Base-by-base conservation (phyloP, 2,888 invertebrate genomes). In the Lycia hirtaria region DNA sequence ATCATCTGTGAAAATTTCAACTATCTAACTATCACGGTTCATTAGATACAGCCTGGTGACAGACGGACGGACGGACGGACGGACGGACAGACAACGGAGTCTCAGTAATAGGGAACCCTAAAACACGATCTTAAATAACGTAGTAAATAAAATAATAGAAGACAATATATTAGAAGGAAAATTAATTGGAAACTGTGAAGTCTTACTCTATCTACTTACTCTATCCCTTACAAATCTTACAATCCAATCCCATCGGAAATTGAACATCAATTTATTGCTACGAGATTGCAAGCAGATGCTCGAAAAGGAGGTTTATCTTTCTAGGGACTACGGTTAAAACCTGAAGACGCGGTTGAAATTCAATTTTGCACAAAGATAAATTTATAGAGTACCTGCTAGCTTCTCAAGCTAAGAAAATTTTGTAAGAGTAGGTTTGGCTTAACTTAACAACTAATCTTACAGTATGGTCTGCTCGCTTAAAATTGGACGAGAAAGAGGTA, bases 241-340 rank as follows among this genome's bases (percentile, higher is more conserved):
- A 22, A 38, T 38, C 45, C 38, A 53, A 32, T 53, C 38, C 38
- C 12, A 45, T 45, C 38, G 53, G 53, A 53, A 53, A 53, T 53
- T 38, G 53, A 30, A 38, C 45, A 53, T 53, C 38, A 45, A 53
- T 53, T 53, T 53, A 53, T 53, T 7, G 45, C 22, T 53, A 38
- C 24, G 30, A 37, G 19, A 53, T 53, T 45, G 32, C 45, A 47
- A 53, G 40, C 38, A 53, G 45, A 30, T 10, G 38, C 17, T 53
- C 24, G 40, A 40, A 53, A 53, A 43, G 28, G 52, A 45, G 26
- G 17, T 45, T 45, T 33, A 52, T 40, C n/a, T 45, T 22, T 53
- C 5, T 4, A 12, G 20, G 22, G 10, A 22, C 15, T 53, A 38
- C 22, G 15, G 12, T n/a, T 22, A 4, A 12, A 7, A 10, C 33